These are phyloP conservation scores for Indri indri DNA, from an alignment of 2,113 vertebrate species.

Conservation along the genomic window DNA sequence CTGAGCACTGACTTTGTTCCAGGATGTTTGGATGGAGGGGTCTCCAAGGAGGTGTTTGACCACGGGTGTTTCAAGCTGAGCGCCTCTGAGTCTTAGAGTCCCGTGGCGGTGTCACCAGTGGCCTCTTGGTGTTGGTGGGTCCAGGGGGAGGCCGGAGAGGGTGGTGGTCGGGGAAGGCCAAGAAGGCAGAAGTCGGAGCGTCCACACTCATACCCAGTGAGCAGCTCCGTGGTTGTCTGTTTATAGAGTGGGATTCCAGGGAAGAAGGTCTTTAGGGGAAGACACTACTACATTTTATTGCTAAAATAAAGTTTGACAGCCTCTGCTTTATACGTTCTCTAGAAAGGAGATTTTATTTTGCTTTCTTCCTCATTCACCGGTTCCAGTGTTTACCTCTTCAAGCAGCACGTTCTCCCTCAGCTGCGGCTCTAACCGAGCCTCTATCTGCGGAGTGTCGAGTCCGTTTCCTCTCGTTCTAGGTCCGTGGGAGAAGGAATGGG, in stretches of 20 bases:
- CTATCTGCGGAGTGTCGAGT: background rate
- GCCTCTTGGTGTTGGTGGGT: background rate
- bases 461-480: background rate
- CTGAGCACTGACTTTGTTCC: background rate
- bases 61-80: background rate
- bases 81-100: background rate
- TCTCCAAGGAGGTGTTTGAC: background rate
- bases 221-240: accelerated
- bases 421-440: background rate
- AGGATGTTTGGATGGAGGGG: background rate
- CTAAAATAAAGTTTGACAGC: conserved; percentile 24
- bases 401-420: background rate
- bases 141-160: background rate
- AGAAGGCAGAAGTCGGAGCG: background rate
- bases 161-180: background rate
- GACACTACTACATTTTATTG: background rate
- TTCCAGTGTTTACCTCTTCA: background rate
- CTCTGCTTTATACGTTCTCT: background rate
- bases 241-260: background rate
- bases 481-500: background rate
- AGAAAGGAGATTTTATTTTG: background rate
- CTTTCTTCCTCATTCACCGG: background rate
- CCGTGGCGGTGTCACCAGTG: background rate
- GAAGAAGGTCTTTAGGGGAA: background rate
- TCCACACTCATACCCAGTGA: accelerated